Conservation (phyloP, 2,113 vertebrate species). For the Tichodroma muraria region DNA sequence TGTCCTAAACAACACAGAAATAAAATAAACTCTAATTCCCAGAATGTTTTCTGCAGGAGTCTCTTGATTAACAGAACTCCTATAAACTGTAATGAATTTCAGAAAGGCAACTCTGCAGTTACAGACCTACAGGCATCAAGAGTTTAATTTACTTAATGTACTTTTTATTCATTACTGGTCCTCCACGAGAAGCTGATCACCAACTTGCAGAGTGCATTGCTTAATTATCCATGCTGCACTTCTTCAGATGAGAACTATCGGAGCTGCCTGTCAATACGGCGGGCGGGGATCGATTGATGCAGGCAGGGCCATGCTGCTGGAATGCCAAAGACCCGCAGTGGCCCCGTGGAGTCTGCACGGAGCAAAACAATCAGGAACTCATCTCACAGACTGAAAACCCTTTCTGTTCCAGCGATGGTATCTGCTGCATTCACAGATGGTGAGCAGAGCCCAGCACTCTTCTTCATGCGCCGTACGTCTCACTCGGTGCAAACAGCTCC, state of each 20-base stretch:
- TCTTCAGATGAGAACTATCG: conserved; percentile 58
- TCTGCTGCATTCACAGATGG: not conserved
- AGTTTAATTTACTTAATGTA: conserved; percentile 74
- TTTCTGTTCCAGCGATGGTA: not conserved
- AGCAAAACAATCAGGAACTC: not conserved
- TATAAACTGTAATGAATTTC: conserved; percentile 49
- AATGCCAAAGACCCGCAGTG: not conserved
- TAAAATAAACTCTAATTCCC: conserved; percentile 19
- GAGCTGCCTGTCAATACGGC: conserved; percentile 64
- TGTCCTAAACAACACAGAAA: not conserved
- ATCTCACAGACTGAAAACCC: not conserved
- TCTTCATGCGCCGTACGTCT: not conserved
- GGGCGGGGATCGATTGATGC: conserved; percentile 7
- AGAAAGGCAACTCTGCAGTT: conserved; percentile 44
- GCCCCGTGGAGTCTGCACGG: not conserved
- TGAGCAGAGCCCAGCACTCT: not conserved
- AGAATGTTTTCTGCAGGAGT: conserved; percentile 32
- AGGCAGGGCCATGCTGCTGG: not conserved
- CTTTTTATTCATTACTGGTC: conserved; percentile 71
- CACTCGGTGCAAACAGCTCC: not conserved
- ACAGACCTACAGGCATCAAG: conserved; percentile 45
- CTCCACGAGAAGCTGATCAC: conserved; percentile 59
- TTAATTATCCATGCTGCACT: conserved; percentile 71
- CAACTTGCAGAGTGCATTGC: conserved; percentile 61
- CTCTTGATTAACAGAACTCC: conserved; percentile 34